phyloP scores from a whole-genome alignment of 2,797 vertebrate genomes.

The Phrynocephalus vlangalii region DNA sequence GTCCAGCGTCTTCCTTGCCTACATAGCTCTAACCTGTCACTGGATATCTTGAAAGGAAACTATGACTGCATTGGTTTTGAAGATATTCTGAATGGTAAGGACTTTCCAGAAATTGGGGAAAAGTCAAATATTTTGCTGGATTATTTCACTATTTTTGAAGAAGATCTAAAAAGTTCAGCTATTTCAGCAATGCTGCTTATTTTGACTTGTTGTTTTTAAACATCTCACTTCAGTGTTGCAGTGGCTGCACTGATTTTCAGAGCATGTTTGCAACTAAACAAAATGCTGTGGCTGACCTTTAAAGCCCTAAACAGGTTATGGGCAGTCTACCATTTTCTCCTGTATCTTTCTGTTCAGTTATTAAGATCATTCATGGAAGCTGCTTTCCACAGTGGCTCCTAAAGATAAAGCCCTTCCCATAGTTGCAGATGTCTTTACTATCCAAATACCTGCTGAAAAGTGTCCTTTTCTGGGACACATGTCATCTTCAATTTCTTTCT shows the following conservation, averaged over 20 bases:
- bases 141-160: background rate
- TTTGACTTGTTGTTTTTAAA: background rate
- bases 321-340: no score
- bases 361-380: no score
- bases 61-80: conserved; percentile 92
- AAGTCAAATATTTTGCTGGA: background rate
- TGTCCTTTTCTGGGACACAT: background rate
- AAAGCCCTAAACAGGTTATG: background rate
- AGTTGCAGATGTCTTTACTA: background rate
- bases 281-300: background rate
- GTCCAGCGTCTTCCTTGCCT: conserved; percentile 95
- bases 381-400: no score
- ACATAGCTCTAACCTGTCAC: conserved; percentile 90
- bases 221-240: background rate
- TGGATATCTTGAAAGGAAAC: conserved; percentile 90
- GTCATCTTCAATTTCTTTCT: background rate
- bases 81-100: conserved; percentile 92
- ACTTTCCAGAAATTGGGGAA: background rate
- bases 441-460: background rate
- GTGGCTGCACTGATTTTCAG: background rate
- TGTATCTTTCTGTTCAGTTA: no score
- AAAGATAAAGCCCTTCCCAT: no score
- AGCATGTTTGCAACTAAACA: no score
- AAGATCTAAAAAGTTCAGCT: background rate
- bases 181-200: background rate